phyloP scores from a whole-genome alignment of 2,797 vertebrate species.

The Epinephelus malabaricus region DNA sequence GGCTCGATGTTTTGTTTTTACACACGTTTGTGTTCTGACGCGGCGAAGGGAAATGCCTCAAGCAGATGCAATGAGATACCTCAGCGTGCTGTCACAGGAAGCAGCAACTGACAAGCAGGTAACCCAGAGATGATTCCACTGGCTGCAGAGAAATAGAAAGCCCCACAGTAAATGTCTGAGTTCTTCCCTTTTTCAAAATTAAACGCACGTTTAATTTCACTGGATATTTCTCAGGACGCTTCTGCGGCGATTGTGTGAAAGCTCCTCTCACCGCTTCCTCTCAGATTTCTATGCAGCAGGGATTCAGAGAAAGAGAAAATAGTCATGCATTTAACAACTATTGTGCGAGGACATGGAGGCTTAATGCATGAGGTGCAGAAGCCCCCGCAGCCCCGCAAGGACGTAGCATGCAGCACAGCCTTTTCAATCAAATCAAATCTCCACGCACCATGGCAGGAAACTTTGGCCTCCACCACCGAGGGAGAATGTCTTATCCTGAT shows the following conservation, averaged over 20 bases:
- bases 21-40: constrained; percentile 26
- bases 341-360: constrained; percentile 62
- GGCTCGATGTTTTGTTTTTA: constrained; percentile 39
- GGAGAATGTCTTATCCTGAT: constrained; percentile 69
- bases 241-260: constrained; percentile 30
- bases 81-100: constrained; percentile 2
- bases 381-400: constrained; percentile 43
- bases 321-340: constrained; percentile 60
- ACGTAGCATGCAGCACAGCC: constrained; percentile 41
- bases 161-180: constrained; percentile 5
- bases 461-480: constrained; percentile 66
- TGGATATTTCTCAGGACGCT: constrained; percentile 38
- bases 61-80: constrained; percentile 31
- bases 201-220: constrained; percentile 40
- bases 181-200: constrained; percentile 22
- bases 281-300: constrained; percentile 38
- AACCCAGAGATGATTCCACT: constrained; percentile 18
- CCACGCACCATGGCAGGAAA: constrained; percentile 57
- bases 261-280: constrained; percentile 18
- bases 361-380: constrained; percentile 51
- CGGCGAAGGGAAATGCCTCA: constrained; percentile 39
- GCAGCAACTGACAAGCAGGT: constrained; percentile 21
- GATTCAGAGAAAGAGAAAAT: constrained; percentile 62
- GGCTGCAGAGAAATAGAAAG: constrained; percentile 15
- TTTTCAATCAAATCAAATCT: constrained; percentile 78